Conservation (phyloP, 2,888 invertebrate genomes). For the Acanthococcus lagerstroemiae region DNA sequence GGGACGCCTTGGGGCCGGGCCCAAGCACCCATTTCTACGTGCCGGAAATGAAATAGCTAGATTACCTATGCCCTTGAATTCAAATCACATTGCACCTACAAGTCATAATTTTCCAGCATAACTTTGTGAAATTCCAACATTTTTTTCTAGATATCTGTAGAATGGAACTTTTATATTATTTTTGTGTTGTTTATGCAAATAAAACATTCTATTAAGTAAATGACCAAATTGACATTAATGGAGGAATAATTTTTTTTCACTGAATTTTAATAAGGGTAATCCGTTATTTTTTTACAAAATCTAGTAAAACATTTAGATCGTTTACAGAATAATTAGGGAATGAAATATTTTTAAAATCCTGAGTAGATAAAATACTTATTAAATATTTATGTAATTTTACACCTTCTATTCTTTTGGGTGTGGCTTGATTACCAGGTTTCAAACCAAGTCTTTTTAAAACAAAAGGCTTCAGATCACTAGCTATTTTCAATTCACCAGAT, state of each 20-base stretch:
- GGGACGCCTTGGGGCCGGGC: too few species aligned
- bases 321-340: slow-evolving; percentile 2
- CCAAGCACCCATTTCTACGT: too few species aligned
- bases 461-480: too few species aligned
- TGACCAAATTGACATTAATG: slow-evolving; percentile 6
- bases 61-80: neutral
- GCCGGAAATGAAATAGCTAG: neutral
- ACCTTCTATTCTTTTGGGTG: too few species aligned
- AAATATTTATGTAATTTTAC: too few species aligned
- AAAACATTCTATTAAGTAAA: slow-evolving; percentile 2
- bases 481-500: too few species aligned
- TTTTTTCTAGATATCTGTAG: slow-evolving; percentile 3
- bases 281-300: slow-evolving; percentile 6
- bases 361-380: slow-evolving; percentile 1
- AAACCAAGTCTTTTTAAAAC: too few species aligned
- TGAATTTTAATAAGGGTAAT: slow-evolving; percentile 3
- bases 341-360: slow-evolving; percentile 6
- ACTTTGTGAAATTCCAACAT: neutral
- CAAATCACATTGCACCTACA: slow-evolving; percentile 4
- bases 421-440: too few species aligned
- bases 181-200: slow-evolving; percentile 8
- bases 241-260: slow-evolving; percentile 10
- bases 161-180: slow-evolving; percentile 6
- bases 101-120: slow-evolving; percentile 1
- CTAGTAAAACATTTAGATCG: slow-evolving; percentile 2